phyloP scores from a whole-genome alignment of 2,797 vertebrate genomes.

The Anguilla anguilla region DNA sequence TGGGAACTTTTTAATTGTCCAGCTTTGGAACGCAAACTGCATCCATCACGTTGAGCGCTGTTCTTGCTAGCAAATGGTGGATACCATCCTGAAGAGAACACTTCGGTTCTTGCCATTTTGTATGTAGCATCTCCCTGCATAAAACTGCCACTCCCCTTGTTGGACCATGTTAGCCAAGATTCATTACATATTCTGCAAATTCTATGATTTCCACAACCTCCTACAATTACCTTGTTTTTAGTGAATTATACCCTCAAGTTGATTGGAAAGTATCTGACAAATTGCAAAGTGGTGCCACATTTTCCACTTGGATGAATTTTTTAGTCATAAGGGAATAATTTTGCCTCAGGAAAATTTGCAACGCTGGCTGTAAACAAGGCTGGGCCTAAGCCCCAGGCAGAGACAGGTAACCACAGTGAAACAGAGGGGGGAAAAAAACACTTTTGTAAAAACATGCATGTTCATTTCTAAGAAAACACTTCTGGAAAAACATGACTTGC shows the following conservation, averaged over 20 bases:
- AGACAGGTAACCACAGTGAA: neutral
- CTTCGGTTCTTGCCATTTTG: neutral
- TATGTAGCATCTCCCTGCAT: neutral
- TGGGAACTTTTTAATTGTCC: neutral
- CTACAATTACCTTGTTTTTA: neutral
- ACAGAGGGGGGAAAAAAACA: neutral
- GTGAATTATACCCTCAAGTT: slow-evolving; percentile 1
- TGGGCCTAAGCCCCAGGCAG: slow-evolving; percentile 24
- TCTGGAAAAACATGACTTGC: neutral
- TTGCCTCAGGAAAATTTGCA: slow-evolving; percentile 1
- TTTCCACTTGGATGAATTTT: slow-evolving; percentile 7
- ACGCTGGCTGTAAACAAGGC: slow-evolving; percentile 12
- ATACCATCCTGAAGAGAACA: neutral
- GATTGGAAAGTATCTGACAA: slow-evolving; percentile 25
- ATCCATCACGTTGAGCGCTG: too few relatives aligned
- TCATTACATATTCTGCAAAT: neutral
- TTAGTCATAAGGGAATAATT: slow-evolving; percentile 29
- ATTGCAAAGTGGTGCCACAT: slow-evolving; percentile 23
- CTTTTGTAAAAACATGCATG: neutral
- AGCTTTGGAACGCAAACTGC: neutral
- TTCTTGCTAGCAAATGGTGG: neutral
- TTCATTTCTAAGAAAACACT: neutral
- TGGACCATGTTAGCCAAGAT: neutral
- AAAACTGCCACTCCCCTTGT: neutral
- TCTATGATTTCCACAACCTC: neutral